Base-by-base conservation (phyloP, 2,113 vertebrate genomes). In the Dolichallabes microphthalmus region DNA sequence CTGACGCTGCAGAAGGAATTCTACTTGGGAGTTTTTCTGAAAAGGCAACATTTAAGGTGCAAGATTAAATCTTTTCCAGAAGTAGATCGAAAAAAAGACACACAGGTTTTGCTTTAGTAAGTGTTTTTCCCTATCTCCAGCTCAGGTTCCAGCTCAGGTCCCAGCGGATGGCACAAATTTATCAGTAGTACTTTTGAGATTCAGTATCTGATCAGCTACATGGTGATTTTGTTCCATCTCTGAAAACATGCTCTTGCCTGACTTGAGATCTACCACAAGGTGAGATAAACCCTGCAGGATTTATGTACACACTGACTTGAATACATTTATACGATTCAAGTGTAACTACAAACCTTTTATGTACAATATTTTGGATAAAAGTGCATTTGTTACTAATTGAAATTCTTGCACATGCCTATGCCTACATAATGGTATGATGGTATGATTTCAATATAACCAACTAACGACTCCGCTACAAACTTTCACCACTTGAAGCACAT, bases 161-260 rank as follows among this genome's bases (percentile, higher is more conserved):
- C 32, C 66, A 35, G 32, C 2, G 0, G 66, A 69, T 12, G 39
- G 10, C 3, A 73, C 35, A 45, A 25, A 73, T 15, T 35, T 7
- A 68, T 68, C 64, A 30, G 66, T 5, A 15, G 66, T 35, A 6
- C 30, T 68, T 19, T 15, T 68, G 64, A 27, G 63, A 60, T 39
- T 69, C 30, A 35, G 69, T 73, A 73, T 73, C 69, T 73, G 68
- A 71, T 71, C 32, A 71, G 32, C 32, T 35, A 35, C 68, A 39
- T 8, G 10, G 68, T 39, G 30, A 15, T 66, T 32, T 27, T 66
- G 27, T 27, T 27, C 2, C 63, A 68, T 68, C n/a, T 35, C 27
- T 69, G 68, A 39, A 30, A 69, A 69, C 68, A 20, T 20, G 2
- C 15, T 35, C 27, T 19, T 17, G 35, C 15, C 17, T 45, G 11